Evolutionary conservation across 2,797 vertebrate species (phyloP).

Genomic region (Gallirallus australis): DNA sequence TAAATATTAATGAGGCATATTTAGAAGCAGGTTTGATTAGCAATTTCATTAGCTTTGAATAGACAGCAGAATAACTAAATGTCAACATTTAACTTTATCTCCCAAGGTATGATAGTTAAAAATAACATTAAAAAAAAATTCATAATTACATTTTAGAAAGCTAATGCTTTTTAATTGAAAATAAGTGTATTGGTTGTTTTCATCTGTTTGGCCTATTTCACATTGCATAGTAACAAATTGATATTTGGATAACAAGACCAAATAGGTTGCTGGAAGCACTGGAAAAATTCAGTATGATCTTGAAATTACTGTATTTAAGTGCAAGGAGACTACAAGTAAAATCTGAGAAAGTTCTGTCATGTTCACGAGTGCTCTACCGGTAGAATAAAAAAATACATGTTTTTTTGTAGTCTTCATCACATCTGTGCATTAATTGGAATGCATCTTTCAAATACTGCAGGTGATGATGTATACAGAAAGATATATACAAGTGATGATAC

Average conservation of each 20-base stretch:
- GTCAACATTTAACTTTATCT: constrained; percentile 41
- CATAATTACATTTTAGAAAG: not conserved
- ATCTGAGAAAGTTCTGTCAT: not conserved
- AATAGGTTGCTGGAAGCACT: not conserved
- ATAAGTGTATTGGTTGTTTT: not conserved
- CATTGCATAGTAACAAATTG: not conserved
- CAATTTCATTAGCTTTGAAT: constrained; percentile 12
- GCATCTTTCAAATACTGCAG: not conserved
- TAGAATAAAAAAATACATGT: not conserved
- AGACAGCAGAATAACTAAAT: constrained; percentile 27
- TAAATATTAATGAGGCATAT: constrained; percentile 38
- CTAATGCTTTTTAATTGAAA: not conserved
- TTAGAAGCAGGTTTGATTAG: constrained; percentile 43
- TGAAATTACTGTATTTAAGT: not conserved
- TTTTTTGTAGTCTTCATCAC: not conserved
- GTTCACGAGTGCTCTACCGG: not conserved
- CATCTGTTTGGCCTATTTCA: not conserved
- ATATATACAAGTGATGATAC: too few species aligned
- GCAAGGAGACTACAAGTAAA: not conserved
- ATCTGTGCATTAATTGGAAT: not conserved
- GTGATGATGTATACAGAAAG: not conserved
- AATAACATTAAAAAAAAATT: not conserved
- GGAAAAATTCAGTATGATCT: not conserved
- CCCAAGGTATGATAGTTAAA: not conserved
- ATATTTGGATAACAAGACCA: not conserved